Conservation (phyloP, 2,888 invertebrate species). For the Melanchra persicariae region DNA sequence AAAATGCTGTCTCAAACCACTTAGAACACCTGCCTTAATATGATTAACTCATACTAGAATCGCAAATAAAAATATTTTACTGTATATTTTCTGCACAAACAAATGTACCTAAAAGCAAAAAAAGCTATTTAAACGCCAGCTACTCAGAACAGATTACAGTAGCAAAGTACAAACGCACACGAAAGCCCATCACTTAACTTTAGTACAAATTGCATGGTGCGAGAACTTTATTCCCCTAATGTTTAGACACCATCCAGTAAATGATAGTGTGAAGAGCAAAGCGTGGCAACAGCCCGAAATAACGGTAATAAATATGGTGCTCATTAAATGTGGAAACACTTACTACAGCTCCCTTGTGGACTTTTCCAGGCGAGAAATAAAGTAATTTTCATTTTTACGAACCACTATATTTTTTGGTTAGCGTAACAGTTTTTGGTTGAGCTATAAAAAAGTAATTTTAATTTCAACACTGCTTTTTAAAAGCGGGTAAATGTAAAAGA, state of each 20-base stretch:
- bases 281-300: conserved; percentile 39
- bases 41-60: background rate
- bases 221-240: conserved; percentile 62
- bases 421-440: conserved; percentile 25
- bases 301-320: conserved; percentile 62
- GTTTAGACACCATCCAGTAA: conserved; percentile 59
- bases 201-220: conserved; percentile 56
- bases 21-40: background rate
- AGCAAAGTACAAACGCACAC: conserved; percentile 29
- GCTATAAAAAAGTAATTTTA: conserved; percentile 1
- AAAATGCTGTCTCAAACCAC: background rate
- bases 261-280: conserved; percentile 65
- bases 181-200: conserved; percentile 44
- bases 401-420: conserved; percentile 34
- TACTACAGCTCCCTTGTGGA: conserved; percentile 40
- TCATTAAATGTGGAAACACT: conserved; percentile 60
- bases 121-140: conserved; percentile 7
- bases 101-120: background rate
- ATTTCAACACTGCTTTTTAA: conserved; percentile 1
- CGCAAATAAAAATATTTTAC: background rate
- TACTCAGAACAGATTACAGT: conserved; percentile 27
- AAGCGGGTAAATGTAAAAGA: background rate
- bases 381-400: conserved; percentile 39
- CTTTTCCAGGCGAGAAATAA: conserved; percentile 41
- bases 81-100: conserved; percentile 1